Percentiles rank a stretch among this genome's conserved stretches.
phyloP scores from a whole-genome alignment of 2,888 invertebrate species.

The Drosophila ochracea region DNA sequence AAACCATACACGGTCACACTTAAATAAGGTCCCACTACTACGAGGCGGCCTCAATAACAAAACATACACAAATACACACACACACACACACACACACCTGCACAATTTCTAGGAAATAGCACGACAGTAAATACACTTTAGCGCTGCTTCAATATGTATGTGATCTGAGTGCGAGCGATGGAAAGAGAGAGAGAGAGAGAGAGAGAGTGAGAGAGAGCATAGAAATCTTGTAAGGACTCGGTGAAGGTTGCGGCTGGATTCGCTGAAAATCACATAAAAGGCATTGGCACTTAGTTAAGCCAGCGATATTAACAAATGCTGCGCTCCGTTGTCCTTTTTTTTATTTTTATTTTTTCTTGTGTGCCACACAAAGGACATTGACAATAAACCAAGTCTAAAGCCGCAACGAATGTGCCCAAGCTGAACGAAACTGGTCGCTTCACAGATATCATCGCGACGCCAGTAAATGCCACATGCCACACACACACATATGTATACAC shows the following conservation, averaged over 20 bases:
- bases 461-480: slow-evolving; percentile 72
- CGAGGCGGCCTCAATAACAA: slow-evolving; percentile 11
- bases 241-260: slow-evolving; percentile 14
- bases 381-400: slow-evolving; percentile 59
- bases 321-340: slow-evolving; percentile 53
- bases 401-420: slow-evolving; percentile 52
- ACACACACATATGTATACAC: slow-evolving; percentile 5
- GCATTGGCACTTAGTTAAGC: slow-evolving; percentile 79
- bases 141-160: slow-evolving; percentile 33
- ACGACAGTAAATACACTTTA: slow-evolving; percentile 50
- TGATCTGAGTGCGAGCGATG: slow-evolving; percentile 6
- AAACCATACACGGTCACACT: slow-evolving; percentile 41
- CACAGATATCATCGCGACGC: slow-evolving; percentile 55
- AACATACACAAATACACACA: not conserved
- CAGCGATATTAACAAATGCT: slow-evolving; percentile 78
- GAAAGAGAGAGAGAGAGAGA: not conserved
- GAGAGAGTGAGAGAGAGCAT: not conserved
- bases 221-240: slow-evolving; percentile 15
- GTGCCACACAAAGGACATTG: slow-evolving; percentile 44
- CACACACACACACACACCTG: slow-evolving; percentile 28
- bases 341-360: not conserved
- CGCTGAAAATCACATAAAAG: slow-evolving; percentile 75
- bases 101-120: slow-evolving; percentile 11
- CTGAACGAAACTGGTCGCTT: slow-evolving; percentile 33
- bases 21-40: slow-evolving; percentile 28